Evolutionary conservation across 2,113 vertebrate genomes (phyloP).

Genomic region (Pampusana beccarii): DNA sequence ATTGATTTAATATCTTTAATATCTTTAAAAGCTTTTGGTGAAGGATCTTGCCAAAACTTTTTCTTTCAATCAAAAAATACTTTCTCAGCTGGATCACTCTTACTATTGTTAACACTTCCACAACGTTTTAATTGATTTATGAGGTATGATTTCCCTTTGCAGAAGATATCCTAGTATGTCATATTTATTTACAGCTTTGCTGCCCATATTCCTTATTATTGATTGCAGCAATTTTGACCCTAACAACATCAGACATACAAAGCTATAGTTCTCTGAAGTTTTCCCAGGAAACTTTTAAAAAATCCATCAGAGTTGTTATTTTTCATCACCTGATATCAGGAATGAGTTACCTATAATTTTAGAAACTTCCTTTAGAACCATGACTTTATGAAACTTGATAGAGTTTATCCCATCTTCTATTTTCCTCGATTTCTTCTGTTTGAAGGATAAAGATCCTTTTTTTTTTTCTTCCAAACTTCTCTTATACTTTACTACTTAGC

Average conservation of each 20-base stretch:
- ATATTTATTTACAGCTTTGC: constrained; percentile 14
- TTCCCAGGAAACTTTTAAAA: not conserved
- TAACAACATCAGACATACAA: not conserved
- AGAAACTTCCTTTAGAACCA: constrained; percentile 4
- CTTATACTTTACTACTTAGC: not conserved
- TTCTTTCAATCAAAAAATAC: constrained; percentile 15
- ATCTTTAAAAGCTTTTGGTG: not conserved
- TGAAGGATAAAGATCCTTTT: not conserved
- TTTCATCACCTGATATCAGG: not conserved
- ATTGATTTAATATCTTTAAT: not conserved
- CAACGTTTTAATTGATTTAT: not conserved
- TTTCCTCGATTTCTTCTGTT: not conserved
- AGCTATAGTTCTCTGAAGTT: not conserved
- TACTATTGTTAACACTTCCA: not conserved
- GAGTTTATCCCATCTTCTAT: not conserved
- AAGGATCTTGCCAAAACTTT: not conserved
- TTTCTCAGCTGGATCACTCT: not conserved
- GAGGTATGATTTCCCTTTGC: not conserved
- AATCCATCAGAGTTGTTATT: not conserved
- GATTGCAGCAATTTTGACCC: not conserved
- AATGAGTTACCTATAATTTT: not conserved
- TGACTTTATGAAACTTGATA: not conserved
- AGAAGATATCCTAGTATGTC: not conserved
- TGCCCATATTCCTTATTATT: not conserved
- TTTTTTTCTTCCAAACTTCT: not conserved